Conservation (phyloP, 2,797 vertebrate species). For the Gambelia wislizenii region DNA sequence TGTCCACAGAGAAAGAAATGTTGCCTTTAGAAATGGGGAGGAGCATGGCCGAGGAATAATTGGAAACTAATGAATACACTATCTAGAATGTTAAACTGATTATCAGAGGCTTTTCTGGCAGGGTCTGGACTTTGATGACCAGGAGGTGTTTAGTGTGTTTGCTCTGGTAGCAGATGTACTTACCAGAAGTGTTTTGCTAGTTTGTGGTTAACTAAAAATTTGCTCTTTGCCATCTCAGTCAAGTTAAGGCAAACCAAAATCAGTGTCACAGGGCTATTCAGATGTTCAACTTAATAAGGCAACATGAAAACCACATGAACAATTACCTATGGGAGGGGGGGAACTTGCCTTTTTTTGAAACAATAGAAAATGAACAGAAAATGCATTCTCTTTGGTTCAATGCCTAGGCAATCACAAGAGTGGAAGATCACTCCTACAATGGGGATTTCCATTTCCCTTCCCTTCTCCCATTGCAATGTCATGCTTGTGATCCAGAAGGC, state of each 20-base stretch:
- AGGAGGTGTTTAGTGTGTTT: not conserved
- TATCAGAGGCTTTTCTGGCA: slow-evolving; percentile 1
- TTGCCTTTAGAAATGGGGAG: not conserved
- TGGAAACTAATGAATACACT: not conserved
- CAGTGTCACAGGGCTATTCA: not conserved
- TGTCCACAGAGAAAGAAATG: not conserved
- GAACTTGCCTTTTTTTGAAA: not conserved
- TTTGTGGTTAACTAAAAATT: not conserved
- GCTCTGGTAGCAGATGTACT: not conserved
- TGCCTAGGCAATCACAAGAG: not conserved
- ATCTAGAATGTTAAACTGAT: not conserved
- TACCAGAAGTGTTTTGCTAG: not conserved
- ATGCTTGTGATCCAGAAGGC: too few relatives aligned
- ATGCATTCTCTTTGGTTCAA: not conserved
- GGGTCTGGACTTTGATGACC: not conserved
- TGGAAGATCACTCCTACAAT: not conserved
- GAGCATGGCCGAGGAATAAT: not conserved
- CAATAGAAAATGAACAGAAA: not conserved
- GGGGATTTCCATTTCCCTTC: too few relatives aligned
- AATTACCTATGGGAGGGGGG: not conserved
- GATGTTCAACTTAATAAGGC: not conserved
- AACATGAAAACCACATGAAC: slow-evolving; percentile 12
- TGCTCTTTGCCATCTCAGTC: not conserved
- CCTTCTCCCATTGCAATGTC: too few relatives aligned
- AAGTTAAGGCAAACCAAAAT: not conserved